Percentiles rank a stretch among this genome's conserved stretches.
Evolutionary conservation across 2,797 vertebrate genomes (phyloP).

Genomic region (Catamblyrhynchus diadema): DNA sequence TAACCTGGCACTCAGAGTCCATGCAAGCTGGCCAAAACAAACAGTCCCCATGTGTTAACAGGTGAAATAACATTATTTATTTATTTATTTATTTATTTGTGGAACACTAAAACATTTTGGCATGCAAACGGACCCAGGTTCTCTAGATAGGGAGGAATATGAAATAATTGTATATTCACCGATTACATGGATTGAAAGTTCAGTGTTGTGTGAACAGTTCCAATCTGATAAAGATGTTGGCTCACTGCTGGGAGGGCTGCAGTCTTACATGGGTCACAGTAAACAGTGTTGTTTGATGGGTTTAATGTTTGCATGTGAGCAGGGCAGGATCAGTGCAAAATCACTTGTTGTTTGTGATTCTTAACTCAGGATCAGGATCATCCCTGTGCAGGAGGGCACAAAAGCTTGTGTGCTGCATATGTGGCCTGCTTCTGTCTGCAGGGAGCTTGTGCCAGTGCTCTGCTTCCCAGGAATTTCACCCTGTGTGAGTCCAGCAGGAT

Average conservation of each 20-base stretch:
- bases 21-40: constrained; percentile 11
- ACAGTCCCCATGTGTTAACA: constrained; percentile 36
- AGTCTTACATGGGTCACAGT: not conserved
- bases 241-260: not conserved
- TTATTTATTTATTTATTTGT: constrained; percentile 10
- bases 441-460: constrained; percentile 2
- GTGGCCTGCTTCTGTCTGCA: constrained; percentile 19
- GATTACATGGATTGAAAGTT: not conserved
- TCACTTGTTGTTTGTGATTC: not conserved
- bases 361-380: not conserved
- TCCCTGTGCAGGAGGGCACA: not conserved
- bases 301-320: not conserved
- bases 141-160: not conserved
- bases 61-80: constrained; percentile 51
- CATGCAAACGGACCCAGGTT: not conserved
- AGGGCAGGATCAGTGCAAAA: not conserved
- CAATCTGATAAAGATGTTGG: constrained; percentile 49
- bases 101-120: not conserved
- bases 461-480: constrained; percentile 51
- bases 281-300: not conserved
- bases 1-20: constrained; percentile 7
- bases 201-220: not conserved
- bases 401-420: not conserved
- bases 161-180: not conserved
- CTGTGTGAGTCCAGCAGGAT: constrained; percentile 38